Evolutionary conservation across 2,113 vertebrate species (phyloP).

Genomic region (Paracanthobrama guichenoti): DNA sequence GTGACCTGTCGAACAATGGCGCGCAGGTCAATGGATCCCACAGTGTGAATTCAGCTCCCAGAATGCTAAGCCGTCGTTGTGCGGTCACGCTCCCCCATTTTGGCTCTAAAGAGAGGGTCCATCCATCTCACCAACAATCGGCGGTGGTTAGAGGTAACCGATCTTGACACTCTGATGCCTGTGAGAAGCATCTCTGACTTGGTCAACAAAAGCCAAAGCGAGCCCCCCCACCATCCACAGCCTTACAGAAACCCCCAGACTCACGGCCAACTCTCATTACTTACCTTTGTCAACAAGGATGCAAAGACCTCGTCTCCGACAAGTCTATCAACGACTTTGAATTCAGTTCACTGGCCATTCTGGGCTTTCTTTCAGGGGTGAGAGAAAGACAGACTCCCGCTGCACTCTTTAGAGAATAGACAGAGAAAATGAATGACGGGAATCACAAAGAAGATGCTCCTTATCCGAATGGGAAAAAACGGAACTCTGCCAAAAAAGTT

Average conservation of each 20-base stretch:
- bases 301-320: slow-evolving; percentile 63
- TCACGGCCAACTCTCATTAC: slow-evolving; percentile 70
- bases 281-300: slow-evolving; percentile 62
- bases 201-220: slow-evolving; percentile 67
- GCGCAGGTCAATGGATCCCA: slow-evolving; percentile 55
- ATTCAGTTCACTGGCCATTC: slow-evolving; percentile 39
- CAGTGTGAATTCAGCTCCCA: slow-evolving; percentile 72
- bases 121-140: slow-evolving; percentile 67
- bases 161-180: slow-evolving; percentile 74
- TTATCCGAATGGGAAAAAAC: slow-evolving; percentile 17
- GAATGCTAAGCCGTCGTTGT: slow-evolving; percentile 80
- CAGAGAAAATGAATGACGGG: slow-evolving; percentile 7
- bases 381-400: slow-evolving; percentile 34
- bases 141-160: slow-evolving; percentile 70
- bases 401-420: slow-evolving; percentile 1
- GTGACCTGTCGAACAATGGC: slow-evolving; percentile 67
- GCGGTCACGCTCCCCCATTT: slow-evolving; percentile 73
- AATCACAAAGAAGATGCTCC: slow-evolving; percentile 25
- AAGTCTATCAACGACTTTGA: slow-evolving; percentile 48
- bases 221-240: slow-evolving; percentile 48
- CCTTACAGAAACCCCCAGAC: slow-evolving; percentile 66
- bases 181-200: slow-evolving; percentile 69
- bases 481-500: too few species aligned
- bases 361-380: slow-evolving; percentile 2
- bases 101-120: slow-evolving; percentile 64